phyloP scores from a whole-genome alignment of 2,113 vertebrate genomes.

The Hyperoodon ampullatus region DNA sequence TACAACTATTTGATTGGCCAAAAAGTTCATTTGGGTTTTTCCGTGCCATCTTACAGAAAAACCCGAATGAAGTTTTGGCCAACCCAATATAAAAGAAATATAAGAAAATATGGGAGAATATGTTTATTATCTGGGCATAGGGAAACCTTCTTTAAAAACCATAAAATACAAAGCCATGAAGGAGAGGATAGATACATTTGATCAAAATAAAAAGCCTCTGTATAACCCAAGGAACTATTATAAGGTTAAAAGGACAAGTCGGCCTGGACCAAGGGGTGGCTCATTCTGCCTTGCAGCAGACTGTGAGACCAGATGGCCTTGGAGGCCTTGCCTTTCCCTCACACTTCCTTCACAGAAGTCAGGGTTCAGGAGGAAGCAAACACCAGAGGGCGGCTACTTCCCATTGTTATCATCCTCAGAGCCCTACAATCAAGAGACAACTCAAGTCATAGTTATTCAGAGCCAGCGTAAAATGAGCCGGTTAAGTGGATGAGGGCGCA shows the following conservation, averaged over 20 bases:
- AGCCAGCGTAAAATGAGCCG: neutral
- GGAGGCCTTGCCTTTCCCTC: neutral
- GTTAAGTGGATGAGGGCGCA: neutral
- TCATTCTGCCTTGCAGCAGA: neutral
- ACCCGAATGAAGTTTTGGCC: too few relatives aligned
- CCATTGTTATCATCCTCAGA: neutral
- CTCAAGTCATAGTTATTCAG: constrained; percentile 7
- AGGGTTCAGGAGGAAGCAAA: neutral
- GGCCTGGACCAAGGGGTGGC: neutral
- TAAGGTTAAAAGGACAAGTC: neutral
- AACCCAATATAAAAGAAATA: neutral
- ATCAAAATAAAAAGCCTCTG: constrained; percentile 33
- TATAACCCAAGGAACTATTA: neutral
- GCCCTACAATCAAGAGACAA: constrained; percentile 5
- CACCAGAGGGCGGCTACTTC: neutral
- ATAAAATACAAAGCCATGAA: constrained; percentile 23
- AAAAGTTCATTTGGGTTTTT: too few relatives aligned
- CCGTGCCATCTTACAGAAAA: too few relatives aligned
- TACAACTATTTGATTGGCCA: neutral
- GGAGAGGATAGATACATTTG: neutral
- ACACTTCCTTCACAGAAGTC: constrained; percentile 7
- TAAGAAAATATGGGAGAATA: constrained; percentile 24
- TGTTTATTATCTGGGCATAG: neutral
- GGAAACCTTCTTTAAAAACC: constrained; percentile 37
- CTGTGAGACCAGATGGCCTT: neutral